phyloP scores from a whole-genome alignment of 2,888 invertebrate genomes.

The Ypsolopha sequella region DNA sequence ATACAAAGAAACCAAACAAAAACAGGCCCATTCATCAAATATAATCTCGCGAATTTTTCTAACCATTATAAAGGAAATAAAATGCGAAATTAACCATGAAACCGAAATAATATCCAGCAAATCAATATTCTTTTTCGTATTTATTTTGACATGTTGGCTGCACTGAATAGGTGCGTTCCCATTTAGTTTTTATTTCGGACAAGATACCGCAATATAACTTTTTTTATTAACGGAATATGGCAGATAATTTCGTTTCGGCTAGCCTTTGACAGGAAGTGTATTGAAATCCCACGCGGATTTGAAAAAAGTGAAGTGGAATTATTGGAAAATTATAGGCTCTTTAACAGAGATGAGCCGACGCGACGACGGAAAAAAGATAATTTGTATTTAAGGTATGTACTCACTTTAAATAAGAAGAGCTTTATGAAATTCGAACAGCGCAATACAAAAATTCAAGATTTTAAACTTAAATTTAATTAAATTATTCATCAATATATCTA shows the following conservation, averaged over 20 bases:
- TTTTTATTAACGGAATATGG: constrained; percentile 29
- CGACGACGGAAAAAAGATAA: constrained; percentile 24
- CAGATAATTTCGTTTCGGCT: constrained; percentile 44
- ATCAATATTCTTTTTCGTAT: constrained; percentile 30
- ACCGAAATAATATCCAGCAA: constrained; percentile 18
- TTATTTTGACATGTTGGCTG: constrained; percentile 54
- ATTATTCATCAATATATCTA: background rate
- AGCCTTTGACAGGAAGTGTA: constrained; percentile 50
- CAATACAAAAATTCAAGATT: background rate
- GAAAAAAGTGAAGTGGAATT: constrained; percentile 59
- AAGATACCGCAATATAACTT: constrained; percentile 57
- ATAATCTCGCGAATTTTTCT: constrained; percentile 48
- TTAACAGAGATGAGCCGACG: constrained; percentile 27
- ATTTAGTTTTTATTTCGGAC: constrained; percentile 20
- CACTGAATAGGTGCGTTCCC: constrained; percentile 31
- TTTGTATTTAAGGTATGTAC: background rate
- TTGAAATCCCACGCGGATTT: constrained; percentile 62
- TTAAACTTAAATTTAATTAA: background rate
- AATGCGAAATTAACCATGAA: constrained; percentile 34
- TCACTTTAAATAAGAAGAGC: too few relatives aligned
- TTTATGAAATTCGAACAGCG: too few relatives aligned
- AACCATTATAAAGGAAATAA: constrained; percentile 25
- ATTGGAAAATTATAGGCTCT: constrained; percentile 55
- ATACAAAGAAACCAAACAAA: constrained; percentile 36
- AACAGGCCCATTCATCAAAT: constrained; percentile 44